Conservation (phyloP, 2,797 vertebrate genomes). For the Typhlichthys subterraneus region DNA sequence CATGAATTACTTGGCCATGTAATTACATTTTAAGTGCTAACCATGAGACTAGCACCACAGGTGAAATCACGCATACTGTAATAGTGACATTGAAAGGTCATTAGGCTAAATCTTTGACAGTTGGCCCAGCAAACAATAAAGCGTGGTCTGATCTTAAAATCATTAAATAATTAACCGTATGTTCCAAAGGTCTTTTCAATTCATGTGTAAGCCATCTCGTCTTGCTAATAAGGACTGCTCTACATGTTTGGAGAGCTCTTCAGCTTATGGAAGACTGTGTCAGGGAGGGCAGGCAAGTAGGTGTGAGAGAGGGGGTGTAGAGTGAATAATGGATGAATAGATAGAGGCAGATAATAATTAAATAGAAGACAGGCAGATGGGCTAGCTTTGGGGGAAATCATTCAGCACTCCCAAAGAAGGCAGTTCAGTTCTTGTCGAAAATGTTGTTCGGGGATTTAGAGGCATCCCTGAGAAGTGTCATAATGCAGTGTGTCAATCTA, state of each 20-base stretch:
- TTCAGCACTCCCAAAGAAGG: slow-evolving; percentile 22
- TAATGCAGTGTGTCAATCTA: background rate
- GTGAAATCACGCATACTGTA: too few species aligned
- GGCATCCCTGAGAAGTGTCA: background rate
- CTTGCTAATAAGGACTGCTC: slow-evolving; percentile 20
- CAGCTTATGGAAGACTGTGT: slow-evolving; percentile 6
- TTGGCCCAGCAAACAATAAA: too few species aligned
- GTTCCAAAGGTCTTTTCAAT: background rate
- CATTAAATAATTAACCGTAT: too few species aligned
- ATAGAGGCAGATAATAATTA: slow-evolving; percentile 53
- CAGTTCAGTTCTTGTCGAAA: slow-evolving; percentile 19
- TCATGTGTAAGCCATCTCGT: slow-evolving; percentile 3
- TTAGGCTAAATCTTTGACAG: too few species aligned
- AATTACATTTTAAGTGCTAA: too few species aligned
- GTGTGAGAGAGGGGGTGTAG: background rate
- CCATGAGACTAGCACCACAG: too few species aligned
- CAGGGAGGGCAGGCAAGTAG: background rate
- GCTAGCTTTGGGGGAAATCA: slow-evolving; percentile 37
- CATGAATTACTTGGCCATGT: too few species aligned
- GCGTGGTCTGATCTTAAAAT: too few species aligned
- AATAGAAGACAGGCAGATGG: slow-evolving; percentile 41
- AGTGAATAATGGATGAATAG: slow-evolving; percentile 57
- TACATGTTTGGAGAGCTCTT: slow-evolving; percentile 20
- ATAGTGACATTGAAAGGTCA: too few species aligned
- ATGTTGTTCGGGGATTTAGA: background rate